These are phyloP conservation scores for Drosophila tripunctata DNA, from an alignment of 2,888 invertebrate species.

Conservation along the genomic window DNA sequence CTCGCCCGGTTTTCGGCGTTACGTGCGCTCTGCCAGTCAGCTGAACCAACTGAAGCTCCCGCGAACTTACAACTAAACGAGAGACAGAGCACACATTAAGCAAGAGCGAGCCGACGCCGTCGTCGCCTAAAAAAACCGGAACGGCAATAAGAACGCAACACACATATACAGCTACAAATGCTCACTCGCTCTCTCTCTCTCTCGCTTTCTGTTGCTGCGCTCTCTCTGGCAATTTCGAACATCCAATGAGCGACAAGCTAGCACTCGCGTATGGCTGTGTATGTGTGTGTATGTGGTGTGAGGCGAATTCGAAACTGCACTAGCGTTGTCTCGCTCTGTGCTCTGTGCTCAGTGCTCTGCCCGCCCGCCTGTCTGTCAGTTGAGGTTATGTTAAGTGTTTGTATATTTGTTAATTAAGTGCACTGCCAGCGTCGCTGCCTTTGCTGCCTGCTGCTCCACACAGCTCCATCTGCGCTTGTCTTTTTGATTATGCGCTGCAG, in stretches of 20 bases:
- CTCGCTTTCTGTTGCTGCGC: too few species aligned
- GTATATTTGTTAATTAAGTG: conserved; percentile 83
- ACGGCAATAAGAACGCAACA: conserved; percentile 48
- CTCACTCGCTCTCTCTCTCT: conserved; percentile 35
- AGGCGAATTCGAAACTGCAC: conserved; percentile 4
- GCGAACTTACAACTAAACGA: conserved; percentile 65
- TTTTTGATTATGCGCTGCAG: conserved; percentile 80
- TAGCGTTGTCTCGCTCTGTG: conserved; percentile 59
- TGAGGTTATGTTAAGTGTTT: conserved; percentile 82
- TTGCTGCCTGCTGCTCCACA: conserved; percentile 17
- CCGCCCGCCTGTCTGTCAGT: conserved; percentile 67
- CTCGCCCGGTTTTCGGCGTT: conserved; percentile 62
- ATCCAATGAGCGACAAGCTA: conserved; percentile 63
- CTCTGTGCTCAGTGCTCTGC: conserved; percentile 15
- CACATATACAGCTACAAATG: neutral
- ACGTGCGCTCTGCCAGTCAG: conserved; percentile 66
- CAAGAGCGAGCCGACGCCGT: conserved; percentile 51
- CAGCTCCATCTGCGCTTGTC: conserved; percentile 58
- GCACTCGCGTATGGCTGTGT: conserved; percentile 14
- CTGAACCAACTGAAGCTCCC: conserved; percentile 69
- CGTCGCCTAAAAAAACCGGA: conserved; percentile 47
- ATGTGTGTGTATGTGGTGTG: conserved; percentile 34
- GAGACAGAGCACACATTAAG: conserved; percentile 53
- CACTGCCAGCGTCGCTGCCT: conserved; percentile 67
- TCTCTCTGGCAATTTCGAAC: conserved; percentile 57